A percentile compares a stretch with the other conserved stretches of the same genome.
Conservation (phyloP, 2,113 vertebrate species). For the western clawed frog (Xenopus tropicalis) region UCB_Xtro_10.0 CM004451.2:39789501-39790000, state of each 20-base stretch:
- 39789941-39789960: background rate
- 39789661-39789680: constrained; percentile 2
- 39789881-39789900: constrained; percentile 30
- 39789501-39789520: too few species aligned
- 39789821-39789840: constrained; percentile 28
- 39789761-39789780: constrained; percentile 32
- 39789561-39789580: too few species aligned
- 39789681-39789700: constrained; percentile 28
- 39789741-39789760: constrained; percentile 28
- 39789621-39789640: too few species aligned
- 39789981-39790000: background rate
- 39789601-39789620: too few species aligned
- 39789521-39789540: too few species aligned
- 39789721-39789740: constrained; percentile 21
- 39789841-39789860: constrained; percentile 16
- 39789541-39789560: too few species aligned
- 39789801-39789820: constrained; percentile 34
- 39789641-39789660: background rate
- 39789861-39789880: constrained; percentile 15
- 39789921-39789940: constrained; percentile 16
- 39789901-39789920: constrained; percentile 5
- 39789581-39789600: too few species aligned
- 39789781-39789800: constrained; percentile 22
- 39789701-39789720: constrained; percentile 19
- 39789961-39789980: constrained; percentile 1